Percentiles rank a stretch among this genome's conserved stretches.
Conservation (phyloP, 2,888 invertebrate species). For the Plutella xylostella region DNA sequence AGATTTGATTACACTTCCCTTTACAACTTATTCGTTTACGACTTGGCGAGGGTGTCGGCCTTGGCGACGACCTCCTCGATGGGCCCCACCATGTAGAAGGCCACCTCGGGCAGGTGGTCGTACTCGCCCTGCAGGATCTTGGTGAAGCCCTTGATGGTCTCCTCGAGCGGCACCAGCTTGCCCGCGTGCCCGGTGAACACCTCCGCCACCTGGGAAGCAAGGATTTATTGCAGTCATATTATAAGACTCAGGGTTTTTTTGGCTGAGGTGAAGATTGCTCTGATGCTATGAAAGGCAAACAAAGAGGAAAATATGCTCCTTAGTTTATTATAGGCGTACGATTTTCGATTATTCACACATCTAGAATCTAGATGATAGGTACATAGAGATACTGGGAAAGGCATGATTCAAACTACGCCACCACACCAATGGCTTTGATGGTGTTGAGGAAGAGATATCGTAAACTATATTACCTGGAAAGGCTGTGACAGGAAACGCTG, state of each 20-base stretch:
- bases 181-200: constrained; percentile 94
- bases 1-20: constrained; percentile 2
- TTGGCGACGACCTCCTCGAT: constrained; percentile 90
- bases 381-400: too few species aligned
- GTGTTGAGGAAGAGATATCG: too few species aligned
- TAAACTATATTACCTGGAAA: constrained; percentile 81
- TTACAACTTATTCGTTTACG: constrained; percentile 20
- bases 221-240: not conserved
- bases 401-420: too few species aligned
- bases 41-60: constrained; percentile 80
- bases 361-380: too few species aligned
- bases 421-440: too few species aligned
- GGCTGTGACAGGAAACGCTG: constrained; percentile 89
- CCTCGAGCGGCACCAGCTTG: constrained; percentile 87
- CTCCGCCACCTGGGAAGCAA: constrained; percentile 77
- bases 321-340: not conserved
- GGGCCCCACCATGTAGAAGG: constrained; percentile 96
- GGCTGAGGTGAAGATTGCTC: too few species aligned
- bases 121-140: constrained; percentile 85
- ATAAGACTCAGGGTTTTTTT: too few species aligned
- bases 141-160: constrained; percentile 91
- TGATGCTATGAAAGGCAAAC: too few species aligned
- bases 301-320: too few species aligned
- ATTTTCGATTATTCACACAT: too few species aligned
- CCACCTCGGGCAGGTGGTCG: constrained; percentile 92